phyloP scores from a whole-genome alignment of 2,113 vertebrate species.

The Macroglossus sobrinus region DNA sequence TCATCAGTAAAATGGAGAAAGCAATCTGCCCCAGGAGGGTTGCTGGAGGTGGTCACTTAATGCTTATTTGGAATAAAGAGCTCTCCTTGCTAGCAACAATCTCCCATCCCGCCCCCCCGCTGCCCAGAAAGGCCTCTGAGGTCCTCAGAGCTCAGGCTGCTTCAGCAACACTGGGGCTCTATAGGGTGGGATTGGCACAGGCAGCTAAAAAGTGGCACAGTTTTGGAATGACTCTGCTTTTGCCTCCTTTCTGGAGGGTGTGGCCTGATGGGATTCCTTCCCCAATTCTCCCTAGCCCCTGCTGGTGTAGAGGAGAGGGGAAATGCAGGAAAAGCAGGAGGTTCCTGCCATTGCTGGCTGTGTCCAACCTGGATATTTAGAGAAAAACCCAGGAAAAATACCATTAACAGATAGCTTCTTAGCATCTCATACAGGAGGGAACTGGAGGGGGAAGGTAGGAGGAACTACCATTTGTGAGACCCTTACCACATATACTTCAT shows the following conservation, averaged over 20 bases:
- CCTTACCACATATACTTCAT: neutral
- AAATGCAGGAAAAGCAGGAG: neutral
- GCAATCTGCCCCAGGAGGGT: neutral
- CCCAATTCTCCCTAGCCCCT: neutral
- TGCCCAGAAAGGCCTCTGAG: rapidly evolving
- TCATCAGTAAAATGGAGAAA: neutral
- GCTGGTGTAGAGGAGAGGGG: neutral
- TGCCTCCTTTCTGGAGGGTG: neutral
- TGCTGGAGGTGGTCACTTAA: neutral
- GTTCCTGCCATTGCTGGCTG: neutral
- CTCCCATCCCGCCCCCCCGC: too few relatives aligned
- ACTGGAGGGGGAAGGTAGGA: neutral
- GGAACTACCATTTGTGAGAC: neutral
- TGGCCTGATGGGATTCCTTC: neutral
- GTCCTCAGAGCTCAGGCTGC: neutral
- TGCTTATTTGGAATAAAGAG: neutral
- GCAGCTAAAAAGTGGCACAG: neutral
- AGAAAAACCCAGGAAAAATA: neutral
- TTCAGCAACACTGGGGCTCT: neutral
- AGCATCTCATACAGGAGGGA: neutral
- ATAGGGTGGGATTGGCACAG: neutral
- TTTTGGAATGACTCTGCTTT: neutral
- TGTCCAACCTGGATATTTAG: neutral
- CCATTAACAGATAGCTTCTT: neutral
- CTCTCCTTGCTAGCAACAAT: neutral